Conservation (phyloP, 2,113 vertebrate genomes). For the Romanogobio albipinnatus region DNA sequence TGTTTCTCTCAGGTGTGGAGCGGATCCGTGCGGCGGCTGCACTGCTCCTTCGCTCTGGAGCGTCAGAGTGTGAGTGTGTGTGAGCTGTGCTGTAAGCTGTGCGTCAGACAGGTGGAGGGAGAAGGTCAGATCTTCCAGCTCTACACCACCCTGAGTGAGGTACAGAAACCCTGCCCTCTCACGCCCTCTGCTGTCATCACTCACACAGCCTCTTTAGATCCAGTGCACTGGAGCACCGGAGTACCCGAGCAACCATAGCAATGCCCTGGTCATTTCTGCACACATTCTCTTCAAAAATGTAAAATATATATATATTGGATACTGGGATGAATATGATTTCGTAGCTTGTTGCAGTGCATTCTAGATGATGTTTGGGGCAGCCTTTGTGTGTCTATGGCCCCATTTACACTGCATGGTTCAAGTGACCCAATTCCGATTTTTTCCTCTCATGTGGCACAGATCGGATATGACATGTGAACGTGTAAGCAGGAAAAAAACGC, state of each 20-base stretch:
- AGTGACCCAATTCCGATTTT: no score
- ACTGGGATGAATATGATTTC: neutral
- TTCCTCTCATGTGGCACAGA: no score
- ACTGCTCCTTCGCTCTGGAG: constrained; percentile 94
- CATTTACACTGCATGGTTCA: no score
- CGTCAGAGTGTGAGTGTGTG: constrained; percentile 84
- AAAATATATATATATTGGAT: no score
- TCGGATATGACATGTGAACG: no score
- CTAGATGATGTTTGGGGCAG: no score
- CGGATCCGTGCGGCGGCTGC: constrained; percentile 90
- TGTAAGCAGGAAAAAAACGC: no score
- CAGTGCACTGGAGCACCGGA: no score
- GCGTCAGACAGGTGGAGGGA: constrained; percentile 95
- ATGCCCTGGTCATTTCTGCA: no score
- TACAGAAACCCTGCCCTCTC: constrained; percentile 58
- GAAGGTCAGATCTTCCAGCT: constrained; percentile 98
- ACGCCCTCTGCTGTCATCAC: neutral
- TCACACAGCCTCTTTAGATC: neutral
- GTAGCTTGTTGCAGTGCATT: neutral
- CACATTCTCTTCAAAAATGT: no score
- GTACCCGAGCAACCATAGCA: no score
- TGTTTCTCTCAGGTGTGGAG: constrained; percentile 94
- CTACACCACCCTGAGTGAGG: constrained; percentile 89
- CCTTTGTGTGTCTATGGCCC: neutral
- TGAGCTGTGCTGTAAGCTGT: constrained; percentile 93